Percentiles rank a stretch among this genome's conserved stretches.
phyloP scores from a whole-genome alignment of 2,113 vertebrate genomes.

The Corythornis madagascariensis region DNA sequence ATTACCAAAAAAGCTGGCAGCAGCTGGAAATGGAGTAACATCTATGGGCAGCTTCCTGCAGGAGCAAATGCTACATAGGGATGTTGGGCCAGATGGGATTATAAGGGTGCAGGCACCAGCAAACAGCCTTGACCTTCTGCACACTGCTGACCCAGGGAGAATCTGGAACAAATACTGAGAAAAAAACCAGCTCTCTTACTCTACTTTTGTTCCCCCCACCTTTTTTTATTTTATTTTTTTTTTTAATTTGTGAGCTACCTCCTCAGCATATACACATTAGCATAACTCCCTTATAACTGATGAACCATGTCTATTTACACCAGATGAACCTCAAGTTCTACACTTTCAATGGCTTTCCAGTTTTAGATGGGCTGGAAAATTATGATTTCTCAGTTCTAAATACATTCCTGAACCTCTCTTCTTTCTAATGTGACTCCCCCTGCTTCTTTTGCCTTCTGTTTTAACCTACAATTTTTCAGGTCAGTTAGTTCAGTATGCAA shows the following conservation, averaged over 20 bases:
- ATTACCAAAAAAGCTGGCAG: not conserved
- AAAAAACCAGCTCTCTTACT: not conserved
- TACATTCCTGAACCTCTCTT: not conserved
- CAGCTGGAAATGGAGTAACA: accelerated
- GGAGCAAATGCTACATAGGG: not conserved
- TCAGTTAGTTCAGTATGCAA: slow-evolving; percentile 47
- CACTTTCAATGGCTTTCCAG: not conserved
- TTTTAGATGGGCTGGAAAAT: slow-evolving; percentile 55
- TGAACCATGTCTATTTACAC: not conserved
- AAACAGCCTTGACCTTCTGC: not conserved
- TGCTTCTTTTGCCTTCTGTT: not conserved
- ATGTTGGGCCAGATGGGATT: accelerated
- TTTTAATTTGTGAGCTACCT: not conserved
- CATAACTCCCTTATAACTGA: not conserved
- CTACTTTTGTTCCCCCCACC: not conserved
- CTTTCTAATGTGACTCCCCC: not conserved
- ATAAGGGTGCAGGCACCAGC: not conserved
- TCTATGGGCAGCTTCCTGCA: not conserved
- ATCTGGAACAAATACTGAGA: not conserved
- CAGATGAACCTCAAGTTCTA: not conserved
- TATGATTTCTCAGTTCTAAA: slow-evolving; percentile 38
- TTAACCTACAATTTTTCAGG: slow-evolving; percentile 59
- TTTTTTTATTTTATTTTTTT: not conserved
- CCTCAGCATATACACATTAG: not conserved
- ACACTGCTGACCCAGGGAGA: not conserved